Base-by-base conservation (phyloP, 2,888 invertebrate species). In the Notocelia uddmanniana region DNA sequence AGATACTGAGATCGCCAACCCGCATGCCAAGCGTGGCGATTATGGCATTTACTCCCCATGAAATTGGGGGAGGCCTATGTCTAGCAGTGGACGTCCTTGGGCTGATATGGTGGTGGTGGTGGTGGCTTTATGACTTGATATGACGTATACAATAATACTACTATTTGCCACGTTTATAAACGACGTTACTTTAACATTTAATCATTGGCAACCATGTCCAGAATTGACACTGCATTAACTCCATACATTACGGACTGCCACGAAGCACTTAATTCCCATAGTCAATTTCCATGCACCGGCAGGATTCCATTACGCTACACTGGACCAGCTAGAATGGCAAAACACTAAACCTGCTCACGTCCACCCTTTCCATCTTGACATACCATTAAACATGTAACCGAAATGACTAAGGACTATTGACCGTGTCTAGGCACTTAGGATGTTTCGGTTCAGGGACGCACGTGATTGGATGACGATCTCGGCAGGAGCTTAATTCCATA, bases 401-500 rank as follows among this genome's bases (percentile, higher is more conserved):
- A 68, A 68, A 68, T 60, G 68, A 6, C 52, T 13, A 54, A 60
- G 26, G 18, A 3, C 10, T 62, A 31, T 11, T 45, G 26, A 19
- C 11, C n/a, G 10, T 15, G n/a, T n/a, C n/a, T 23, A 34, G 11
- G 13, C 55, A 15, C 26, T 69, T 69, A 50, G 2, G 63, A 31
- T 9, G 19, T 69, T 50, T 50, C 15, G 23, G 34, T 23, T 23
- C 41, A 57, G 10, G 1, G 41, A 3, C 15, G 21, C 54, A 21
- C 23, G 41, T 59, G 70, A 66, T 71, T 67, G 66, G 58, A 54
- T 54, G 52, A 45, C 45, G 54, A 66, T 45, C 52, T 64, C 34
- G 18, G 41, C 50, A 63, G 31, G 37, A 41, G 70, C 50, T 60
- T 71, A 71, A 71, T 66, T 60, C 66, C 66, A 59, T 71, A 71